Evolutionary conservation across 1,140 invertebrate species (phyloP).

Genomic region (Drosophila parvula): DNA sequence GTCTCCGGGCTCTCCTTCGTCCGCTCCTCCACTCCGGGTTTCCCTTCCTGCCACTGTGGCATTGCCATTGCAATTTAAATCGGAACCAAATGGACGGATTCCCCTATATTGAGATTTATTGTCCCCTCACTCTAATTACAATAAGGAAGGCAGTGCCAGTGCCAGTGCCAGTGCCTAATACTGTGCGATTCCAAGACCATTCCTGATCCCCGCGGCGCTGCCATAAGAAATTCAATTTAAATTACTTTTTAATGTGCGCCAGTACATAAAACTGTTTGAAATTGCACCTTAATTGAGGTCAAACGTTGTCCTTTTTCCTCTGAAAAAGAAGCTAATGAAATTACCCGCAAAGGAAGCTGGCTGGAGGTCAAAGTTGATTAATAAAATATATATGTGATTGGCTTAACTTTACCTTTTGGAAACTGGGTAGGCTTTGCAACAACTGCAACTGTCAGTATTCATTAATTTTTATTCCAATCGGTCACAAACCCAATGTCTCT

Average conservation of each 20-base stretch:
- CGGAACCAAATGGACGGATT: constrained; percentile 30
- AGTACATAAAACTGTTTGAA: constrained; percentile 34
- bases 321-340: constrained; percentile 14
- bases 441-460: background rate
- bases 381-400: background rate
- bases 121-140: constrained; percentile 71
- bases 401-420: background rate
- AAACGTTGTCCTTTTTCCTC: too few species aligned
- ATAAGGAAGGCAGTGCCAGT: constrained; percentile 49
- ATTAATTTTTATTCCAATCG: background rate
- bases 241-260: constrained; percentile 71
- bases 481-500: too few species aligned
- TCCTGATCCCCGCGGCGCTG: constrained; percentile 32
- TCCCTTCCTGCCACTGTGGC: background rate
- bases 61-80: constrained; percentile 47
- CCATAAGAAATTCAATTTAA: constrained; percentile 75
- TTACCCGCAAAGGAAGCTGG: background rate
- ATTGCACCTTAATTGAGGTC: constrained; percentile 62
- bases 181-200: constrained; percentile 19
- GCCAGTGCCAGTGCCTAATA: constrained; percentile 10
- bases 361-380: background rate
- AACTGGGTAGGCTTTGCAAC: background rate
- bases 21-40: background rate
- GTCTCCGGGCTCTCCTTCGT: background rate
- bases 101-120: constrained; percentile 71